phyloP scores from a whole-genome alignment of 2,888 invertebrate genomes.

The Heteropelma amictum region DNA sequence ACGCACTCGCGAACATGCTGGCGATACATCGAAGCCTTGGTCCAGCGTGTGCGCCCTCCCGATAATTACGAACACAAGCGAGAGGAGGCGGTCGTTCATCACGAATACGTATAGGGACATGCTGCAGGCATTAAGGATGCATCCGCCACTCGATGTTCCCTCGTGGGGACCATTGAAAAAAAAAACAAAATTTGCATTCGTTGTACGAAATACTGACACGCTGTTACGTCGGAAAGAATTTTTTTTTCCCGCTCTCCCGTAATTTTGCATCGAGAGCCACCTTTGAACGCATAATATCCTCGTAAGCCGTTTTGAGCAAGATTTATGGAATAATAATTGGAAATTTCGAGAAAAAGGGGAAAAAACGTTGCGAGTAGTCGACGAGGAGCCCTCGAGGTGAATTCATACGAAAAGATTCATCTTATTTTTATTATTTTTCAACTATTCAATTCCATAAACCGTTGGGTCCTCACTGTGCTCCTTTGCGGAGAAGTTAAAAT shows the following conservation, averaged over 20 bases:
- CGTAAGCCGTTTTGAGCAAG: constrained; percentile 29
- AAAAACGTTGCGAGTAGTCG: too few relatives aligned
- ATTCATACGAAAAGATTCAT: too few relatives aligned
- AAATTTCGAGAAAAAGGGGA: constrained; percentile 13
- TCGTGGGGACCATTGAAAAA: constrained; percentile 10
- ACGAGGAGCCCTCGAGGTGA: too few relatives aligned
- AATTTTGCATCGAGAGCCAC: background rate
- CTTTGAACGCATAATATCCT: constrained; percentile 20
- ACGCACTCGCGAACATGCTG: constrained; percentile 3
- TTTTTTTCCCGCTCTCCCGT: background rate
- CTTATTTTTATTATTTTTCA: background rate
- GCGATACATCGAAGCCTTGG: background rate
- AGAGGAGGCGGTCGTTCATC: constrained; percentile 43
- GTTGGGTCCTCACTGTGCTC: too few relatives aligned
- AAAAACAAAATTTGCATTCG: constrained; percentile 24
- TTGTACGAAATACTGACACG: constrained; percentile 17
- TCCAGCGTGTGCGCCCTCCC: background rate
- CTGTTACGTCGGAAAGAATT: constrained; percentile 25
- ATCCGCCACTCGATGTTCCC: background rate
- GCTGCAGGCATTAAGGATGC: background rate
- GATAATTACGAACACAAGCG: constrained; percentile 52
- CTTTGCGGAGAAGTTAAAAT: background rate
- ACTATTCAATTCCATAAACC: background rate
- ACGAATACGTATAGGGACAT: constrained; percentile 48
- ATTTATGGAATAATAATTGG: constrained; percentile 44